Evolutionary conservation across 1,140 invertebrate species (phyloP).

Genomic region (Tenebrio molitor): DNA sequence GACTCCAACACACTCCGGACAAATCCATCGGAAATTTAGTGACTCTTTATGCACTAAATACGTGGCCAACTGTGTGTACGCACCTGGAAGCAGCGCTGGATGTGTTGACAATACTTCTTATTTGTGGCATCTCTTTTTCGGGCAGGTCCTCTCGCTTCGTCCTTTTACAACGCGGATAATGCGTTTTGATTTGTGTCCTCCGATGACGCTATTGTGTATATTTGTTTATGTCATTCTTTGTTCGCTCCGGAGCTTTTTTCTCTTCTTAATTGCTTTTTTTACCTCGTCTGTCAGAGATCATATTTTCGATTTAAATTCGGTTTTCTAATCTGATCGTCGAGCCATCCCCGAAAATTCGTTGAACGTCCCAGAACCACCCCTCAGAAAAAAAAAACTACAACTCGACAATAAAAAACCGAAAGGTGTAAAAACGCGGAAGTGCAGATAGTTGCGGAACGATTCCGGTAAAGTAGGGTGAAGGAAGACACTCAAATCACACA

Average conservation of each 20-base stretch:
- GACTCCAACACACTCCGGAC: not conserved
- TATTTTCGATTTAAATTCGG: constrained; percentile 9
- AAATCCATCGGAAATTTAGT: constrained; percentile 14
- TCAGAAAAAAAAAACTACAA: not conserved
- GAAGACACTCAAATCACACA: constrained; percentile 38
- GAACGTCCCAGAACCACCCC: not conserved
- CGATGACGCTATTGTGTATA: constrained; percentile 51
- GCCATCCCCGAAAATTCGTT: constrained; percentile 3
- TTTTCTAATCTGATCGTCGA: not conserved
- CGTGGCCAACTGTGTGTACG: constrained; percentile 49
- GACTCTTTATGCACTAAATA: constrained; percentile 20
- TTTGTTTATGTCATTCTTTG: constrained; percentile 51
- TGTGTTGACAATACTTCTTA: constrained; percentile 55
- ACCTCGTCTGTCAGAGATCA: constrained; percentile 1
- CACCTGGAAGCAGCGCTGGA: constrained; percentile 53
- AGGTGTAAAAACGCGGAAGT: constrained; percentile 49
- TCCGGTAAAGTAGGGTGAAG: constrained; percentile 48
- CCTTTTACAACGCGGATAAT: constrained; percentile 47
- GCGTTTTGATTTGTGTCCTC: constrained; percentile 54
- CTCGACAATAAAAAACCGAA: not conserved
- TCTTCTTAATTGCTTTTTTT: constrained; percentile 42
- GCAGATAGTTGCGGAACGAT: constrained; percentile 53
- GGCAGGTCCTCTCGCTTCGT: constrained; percentile 26
- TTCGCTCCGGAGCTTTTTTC: constrained; percentile 29
- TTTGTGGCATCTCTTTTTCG: constrained; percentile 42